Conservation (phyloP, 1,140 invertebrate species). For the Phymorhynchus buccinoides region DNA sequence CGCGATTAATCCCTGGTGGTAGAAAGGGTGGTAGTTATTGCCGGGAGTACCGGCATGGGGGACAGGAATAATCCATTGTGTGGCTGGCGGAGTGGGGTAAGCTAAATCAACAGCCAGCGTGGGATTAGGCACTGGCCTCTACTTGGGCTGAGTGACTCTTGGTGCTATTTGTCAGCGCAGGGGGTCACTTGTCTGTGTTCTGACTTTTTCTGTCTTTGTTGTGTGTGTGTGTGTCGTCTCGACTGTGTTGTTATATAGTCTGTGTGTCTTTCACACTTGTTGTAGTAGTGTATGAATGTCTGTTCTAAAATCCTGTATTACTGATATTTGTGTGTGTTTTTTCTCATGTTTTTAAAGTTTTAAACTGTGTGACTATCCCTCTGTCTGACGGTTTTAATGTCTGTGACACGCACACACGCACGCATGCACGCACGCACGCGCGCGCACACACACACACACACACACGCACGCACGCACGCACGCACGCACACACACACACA, state of each 20-base stretch:
- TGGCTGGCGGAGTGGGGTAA: not conserved
- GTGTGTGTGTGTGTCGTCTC: not conserved
- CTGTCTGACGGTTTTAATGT: not conserved
- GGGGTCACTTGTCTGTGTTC: not conserved
- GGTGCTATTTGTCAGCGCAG: not conserved
- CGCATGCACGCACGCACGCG: not conserved
- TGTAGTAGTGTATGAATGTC: not conserved
- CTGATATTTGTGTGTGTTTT: not conserved
- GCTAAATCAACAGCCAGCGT: not conserved
- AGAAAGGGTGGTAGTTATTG: not conserved
- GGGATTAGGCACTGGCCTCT: not conserved
- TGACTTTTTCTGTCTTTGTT: not conserved
- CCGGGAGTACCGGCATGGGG: not conserved
- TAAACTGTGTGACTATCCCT: not conserved
- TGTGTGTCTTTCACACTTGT: not conserved
- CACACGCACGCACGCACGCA: conserved; percentile 2
- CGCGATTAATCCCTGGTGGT: not conserved
- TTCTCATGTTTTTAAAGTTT: too few species aligned
- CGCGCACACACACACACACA: conserved; percentile 9
- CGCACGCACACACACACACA: not conserved
- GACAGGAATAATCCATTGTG: not conserved
- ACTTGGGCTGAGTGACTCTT: not conserved
- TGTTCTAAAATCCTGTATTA: too few species aligned
- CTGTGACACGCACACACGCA: not conserved
- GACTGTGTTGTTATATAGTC: not conserved